A percentile compares a stretch with the other conserved stretches of the same genome.
Evolutionary conservation across 1,140 invertebrate genomes (phyloP).

Genomic region (Zaprionus africanus): DNA sequence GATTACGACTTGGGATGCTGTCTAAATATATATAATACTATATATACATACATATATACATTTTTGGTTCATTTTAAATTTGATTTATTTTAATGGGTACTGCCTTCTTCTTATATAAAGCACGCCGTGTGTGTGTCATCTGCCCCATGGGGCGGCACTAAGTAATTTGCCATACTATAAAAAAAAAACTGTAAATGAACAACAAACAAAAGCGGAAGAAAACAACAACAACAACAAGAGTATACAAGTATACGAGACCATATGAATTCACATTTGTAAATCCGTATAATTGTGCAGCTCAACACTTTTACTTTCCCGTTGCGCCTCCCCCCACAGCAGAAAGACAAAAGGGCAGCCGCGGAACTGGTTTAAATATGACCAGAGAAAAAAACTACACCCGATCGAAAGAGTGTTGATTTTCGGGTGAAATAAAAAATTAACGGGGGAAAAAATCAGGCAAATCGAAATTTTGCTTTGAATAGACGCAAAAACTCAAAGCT

Average conservation of each 20-base stretch:
- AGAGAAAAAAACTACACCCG: constrained; percentile 14
- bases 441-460: constrained; percentile 24
- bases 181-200: constrained; percentile 41
- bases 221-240: constrained; percentile 14
- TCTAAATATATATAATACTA: constrained; percentile 36
- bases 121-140: constrained; percentile 42
- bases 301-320: constrained; percentile 74
- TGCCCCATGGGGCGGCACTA: constrained; percentile 53
- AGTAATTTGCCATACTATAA: constrained; percentile 60
- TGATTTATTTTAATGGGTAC: constrained; percentile 73
- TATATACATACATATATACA: constrained; percentile 7
- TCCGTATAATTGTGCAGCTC: constrained; percentile 68
- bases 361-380: constrained; percentile 50
- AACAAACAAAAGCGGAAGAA: neutral
- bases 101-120: constrained; percentile 56
- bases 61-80: constrained; percentile 55
- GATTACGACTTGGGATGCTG: constrained; percentile 16
- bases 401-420: constrained; percentile 33
- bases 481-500: constrained; percentile 31
- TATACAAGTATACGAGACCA: constrained; percentile 1
- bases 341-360: constrained; percentile 48
- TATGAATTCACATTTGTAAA: constrained; percentile 60
- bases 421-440: constrained; percentile 12
- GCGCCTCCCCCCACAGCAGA: constrained; percentile 5
- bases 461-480: constrained; percentile 56